Conservation (phyloP, 2,113 vertebrate species). For the Pagrus major region DNA sequence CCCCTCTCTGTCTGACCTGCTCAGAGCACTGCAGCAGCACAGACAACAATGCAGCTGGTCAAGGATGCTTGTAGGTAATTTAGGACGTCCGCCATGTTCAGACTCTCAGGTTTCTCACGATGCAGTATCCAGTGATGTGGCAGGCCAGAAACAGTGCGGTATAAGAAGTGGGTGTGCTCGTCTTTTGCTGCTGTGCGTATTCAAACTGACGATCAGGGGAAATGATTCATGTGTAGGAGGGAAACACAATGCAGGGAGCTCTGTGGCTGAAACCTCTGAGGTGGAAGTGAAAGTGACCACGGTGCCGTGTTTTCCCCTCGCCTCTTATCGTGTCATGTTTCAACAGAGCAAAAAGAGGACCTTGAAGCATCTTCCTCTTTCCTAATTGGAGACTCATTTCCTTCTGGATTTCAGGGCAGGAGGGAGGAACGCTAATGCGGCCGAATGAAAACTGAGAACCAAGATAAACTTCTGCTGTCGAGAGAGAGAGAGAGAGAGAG, state of each 20-base stretch:
- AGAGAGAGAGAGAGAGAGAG: not conserved
- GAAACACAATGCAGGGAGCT: not conserved
- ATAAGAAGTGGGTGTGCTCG: conserved; percentile 1
- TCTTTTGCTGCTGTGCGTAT: not conserved
- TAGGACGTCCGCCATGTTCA: not conserved
- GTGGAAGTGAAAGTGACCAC: conserved; percentile 73
- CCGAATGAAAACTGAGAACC: conserved; percentile 41
- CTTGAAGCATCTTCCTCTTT: conserved; percentile 67
- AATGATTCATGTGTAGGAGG: conserved; percentile 46
- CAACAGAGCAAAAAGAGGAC: conserved; percentile 57
- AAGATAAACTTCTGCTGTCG: conserved; percentile 4
- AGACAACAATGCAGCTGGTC: conserved; percentile 16
- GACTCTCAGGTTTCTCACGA: conserved; percentile 26
- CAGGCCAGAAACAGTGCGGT: not conserved
- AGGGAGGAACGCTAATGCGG: not conserved
- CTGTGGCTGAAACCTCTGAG: conserved; percentile 7
- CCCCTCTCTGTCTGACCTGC: conserved; percentile 4
- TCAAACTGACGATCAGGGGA: conserved; percentile 25
- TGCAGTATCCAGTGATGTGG: not conserved
- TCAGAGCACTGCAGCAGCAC: conserved; percentile 5
- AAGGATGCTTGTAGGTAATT: conserved; percentile 10
- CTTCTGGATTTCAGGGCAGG: conserved; percentile 36
- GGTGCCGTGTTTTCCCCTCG: not conserved
- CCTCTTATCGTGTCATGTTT: conserved; percentile 36
- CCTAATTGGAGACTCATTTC: conserved; percentile 62